Base-by-base conservation (phyloP, 92 coral and sea anemone species). In the Actinostola sp. region DNA sequence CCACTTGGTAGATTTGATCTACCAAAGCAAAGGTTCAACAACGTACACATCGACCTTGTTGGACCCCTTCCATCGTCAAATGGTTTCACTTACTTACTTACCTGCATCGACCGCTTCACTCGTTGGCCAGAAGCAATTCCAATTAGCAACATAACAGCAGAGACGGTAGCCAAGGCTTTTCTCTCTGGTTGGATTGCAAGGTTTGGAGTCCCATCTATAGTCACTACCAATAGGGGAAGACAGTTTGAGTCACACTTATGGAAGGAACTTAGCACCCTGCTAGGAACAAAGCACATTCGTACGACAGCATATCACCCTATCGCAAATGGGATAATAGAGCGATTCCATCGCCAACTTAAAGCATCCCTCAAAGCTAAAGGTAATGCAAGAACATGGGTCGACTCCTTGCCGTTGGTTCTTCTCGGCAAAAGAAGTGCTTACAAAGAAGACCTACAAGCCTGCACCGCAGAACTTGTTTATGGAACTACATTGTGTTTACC, bases 161-260 rank as follows among this genome's bases (percentile, higher is more conserved):
- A 28, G 24, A 45, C 74, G 8, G 71, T 66, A 35, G 71, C 71
- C 16, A 38, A 66, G 28, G 12, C 44, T 2, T 31, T 66, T 1
- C 9, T 36, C 38, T 28, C 5, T 17, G 39, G 39, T 43, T 66
- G 71, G 71, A 43, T 38, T 30, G 9, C 39, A 17, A 3, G 38
- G 15, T 66, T 38, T 21, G 55, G 71, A 38, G 71, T 66, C 1
- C n/a, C 71, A 66, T 56, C 43, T 23, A 49, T 66, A 4, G 5
- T 66, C 1, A 1, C 39, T 2, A 66, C 55, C 1, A 56, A 66
- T 43, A 56, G 39, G 23, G 71, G 71, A 60, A 60, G 41, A 32
- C 85, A 82, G 54, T 82, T 87, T 23, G 77, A 82, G 35, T 87
- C 84, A 20, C 48, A 19, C 14, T 76, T 87, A 27, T 87, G 85